Evolutionary conservation across 2,888 invertebrate genomes (phyloP).

Genomic region (Uloborus plumipes): DNA sequence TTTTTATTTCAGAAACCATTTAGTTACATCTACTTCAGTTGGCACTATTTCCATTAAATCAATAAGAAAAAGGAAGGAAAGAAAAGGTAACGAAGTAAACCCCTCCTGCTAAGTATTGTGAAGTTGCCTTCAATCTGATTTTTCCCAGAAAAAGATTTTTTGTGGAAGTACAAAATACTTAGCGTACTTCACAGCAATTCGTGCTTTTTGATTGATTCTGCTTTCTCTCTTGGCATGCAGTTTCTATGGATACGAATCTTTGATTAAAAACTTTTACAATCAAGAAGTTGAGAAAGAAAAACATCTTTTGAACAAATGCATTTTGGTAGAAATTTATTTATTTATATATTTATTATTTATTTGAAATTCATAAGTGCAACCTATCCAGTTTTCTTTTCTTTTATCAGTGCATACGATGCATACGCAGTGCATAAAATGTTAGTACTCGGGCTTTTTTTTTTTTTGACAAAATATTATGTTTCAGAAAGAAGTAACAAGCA

Average conservation of each 20-base stretch:
- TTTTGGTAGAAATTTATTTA: conserved; percentile 20
- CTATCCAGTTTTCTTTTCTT: background rate
- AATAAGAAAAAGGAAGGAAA: background rate
- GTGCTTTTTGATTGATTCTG: conserved; percentile 34
- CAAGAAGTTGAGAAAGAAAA: conserved; percentile 38
- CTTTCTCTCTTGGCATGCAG: conserved; percentile 17
- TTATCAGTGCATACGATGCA: background rate
- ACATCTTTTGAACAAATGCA: conserved; percentile 2
- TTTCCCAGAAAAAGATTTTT: conserved; percentile 12
- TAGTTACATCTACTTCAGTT: background rate
- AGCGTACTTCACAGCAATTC: conserved; percentile 32
- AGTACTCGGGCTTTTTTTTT: too few species aligned
- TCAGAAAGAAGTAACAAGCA: too few species aligned
- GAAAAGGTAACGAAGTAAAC: background rate
- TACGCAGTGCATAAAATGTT: too few species aligned
- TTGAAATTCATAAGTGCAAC: conserved; percentile 11
- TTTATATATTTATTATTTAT: conserved; percentile 17
- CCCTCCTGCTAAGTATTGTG: background rate
- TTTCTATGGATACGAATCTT: conserved; percentile 36
- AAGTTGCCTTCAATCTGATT: conserved; percentile 12
- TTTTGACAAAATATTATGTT: too few species aligned
- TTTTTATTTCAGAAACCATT: too few species aligned
- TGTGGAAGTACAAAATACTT: conserved; percentile 22
- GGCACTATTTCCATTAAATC: background rate
- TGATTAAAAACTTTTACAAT: conserved; percentile 40